Evolutionary conservation across 1,140 invertebrate genomes (phyloP).

Genomic region (Euwallacea fornicatus): DNA sequence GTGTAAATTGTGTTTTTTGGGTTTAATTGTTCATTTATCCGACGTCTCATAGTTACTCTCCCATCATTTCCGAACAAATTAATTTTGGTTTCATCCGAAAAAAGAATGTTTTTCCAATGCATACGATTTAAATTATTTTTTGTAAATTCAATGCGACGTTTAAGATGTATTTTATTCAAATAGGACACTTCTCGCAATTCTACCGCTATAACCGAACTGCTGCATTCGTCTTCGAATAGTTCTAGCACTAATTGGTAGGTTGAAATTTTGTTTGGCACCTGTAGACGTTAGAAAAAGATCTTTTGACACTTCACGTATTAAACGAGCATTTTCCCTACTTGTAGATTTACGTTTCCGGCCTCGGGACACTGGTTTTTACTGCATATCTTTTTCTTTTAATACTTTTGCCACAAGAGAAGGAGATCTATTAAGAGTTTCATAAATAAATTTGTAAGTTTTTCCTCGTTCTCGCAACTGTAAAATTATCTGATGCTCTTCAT

Average conservation of each 20-base stretch:
- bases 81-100: slow-evolving; percentile 5
- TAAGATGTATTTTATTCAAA: slow-evolving; percentile 2
- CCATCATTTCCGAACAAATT: slow-evolving; percentile 8
- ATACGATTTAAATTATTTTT: not conserved
- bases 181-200: not conserved
- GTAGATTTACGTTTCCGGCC: no score
- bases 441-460: slow-evolving; percentile 1
- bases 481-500: not conserved
- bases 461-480: not conserved
- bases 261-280: not conserved
- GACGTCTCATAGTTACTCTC: slow-evolving; percentile 2
- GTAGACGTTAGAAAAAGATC: not conserved
- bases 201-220: not conserved
- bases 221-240: no score
- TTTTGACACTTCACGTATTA: no score
- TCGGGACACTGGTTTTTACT: no score
- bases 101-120: slow-evolving; percentile 15
- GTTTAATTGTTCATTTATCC: slow-evolving; percentile 5
- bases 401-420: not conserved
- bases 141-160: not conserved
- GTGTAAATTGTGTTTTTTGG: not conserved
- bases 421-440: not conserved
- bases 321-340: no score
- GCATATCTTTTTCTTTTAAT: no score
- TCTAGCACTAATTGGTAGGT: not conserved